Conservation (phyloP, 2,113 vertebrate species). For the Gila orcuttii region DNA sequence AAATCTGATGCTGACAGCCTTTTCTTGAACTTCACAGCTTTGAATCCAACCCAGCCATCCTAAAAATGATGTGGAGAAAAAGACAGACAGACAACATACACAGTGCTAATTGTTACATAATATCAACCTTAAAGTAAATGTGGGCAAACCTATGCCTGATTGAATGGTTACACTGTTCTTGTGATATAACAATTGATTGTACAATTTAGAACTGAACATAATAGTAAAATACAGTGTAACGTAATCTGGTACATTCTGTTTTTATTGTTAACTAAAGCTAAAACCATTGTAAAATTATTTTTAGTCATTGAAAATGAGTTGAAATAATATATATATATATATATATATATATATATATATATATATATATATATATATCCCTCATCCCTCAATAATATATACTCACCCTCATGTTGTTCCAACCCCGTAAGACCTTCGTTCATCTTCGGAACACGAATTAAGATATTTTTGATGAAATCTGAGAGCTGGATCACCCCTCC, state of each 20-base stretch:
- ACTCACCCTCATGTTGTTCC: too few species aligned
- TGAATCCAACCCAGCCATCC: conserved; percentile 91
- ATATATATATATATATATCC: too few species aligned
- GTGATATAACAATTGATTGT: not conserved
- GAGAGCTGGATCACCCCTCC: too few species aligned
- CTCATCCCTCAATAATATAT: too few species aligned
- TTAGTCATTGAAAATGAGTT: not conserved
- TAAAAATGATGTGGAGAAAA: conserved; percentile 60
- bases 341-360: too few species aligned
- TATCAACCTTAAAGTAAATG: not conserved
- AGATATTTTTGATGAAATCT: too few species aligned
- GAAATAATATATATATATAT: not conserved
- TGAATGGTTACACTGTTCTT: not conserved
- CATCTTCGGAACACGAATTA: too few species aligned
- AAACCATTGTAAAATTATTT: not conserved
- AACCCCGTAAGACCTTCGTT: too few species aligned
- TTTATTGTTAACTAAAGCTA: not conserved
- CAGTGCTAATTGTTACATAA: not conserved
- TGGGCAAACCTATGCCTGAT: too few species aligned
- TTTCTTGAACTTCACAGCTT: conserved; percentile 82
- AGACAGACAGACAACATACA: not conserved
- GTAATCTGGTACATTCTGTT: not conserved
- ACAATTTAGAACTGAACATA: not conserved
- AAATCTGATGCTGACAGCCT: conserved; percentile 88
- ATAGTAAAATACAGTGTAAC: not conserved